Conservation (phyloP, 2,113 vertebrate species). For the Donacobius atricapilla region DNA sequence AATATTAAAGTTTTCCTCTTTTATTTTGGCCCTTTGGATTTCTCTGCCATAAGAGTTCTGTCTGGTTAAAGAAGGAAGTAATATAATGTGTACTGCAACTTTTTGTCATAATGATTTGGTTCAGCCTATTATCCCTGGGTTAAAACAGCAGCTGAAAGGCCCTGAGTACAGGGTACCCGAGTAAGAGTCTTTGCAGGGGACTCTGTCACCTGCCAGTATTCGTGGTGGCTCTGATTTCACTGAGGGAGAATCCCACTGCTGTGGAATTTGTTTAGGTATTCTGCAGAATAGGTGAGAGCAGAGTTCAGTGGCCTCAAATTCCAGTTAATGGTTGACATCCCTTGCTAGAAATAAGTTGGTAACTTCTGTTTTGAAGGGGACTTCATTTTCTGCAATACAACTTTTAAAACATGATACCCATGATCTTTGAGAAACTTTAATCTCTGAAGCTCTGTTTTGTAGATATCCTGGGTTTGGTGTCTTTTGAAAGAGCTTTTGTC, state of each 20-base stretch:
- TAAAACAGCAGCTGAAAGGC: neutral
- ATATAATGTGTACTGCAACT: neutral
- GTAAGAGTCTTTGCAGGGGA: neutral
- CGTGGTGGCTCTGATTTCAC: neutral
- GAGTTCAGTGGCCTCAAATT: neutral
- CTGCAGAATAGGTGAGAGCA: neutral
- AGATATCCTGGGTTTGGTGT: neutral
- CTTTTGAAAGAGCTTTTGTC: neutral
- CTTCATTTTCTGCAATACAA: neutral
- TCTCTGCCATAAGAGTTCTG: neutral
- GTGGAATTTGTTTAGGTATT: neutral
- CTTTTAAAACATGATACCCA: neutral
- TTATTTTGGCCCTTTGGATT: neutral
- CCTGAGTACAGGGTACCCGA: neutral
- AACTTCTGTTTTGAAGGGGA: neutral
- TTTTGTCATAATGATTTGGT: neutral
- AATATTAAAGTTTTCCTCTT: neutral
- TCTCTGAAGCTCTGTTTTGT: neutral
- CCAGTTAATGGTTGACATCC: neutral
- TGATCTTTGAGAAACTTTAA: neutral
- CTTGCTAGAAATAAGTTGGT: neutral
- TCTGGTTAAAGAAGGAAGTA: neutral
- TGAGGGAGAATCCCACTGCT: neutral
- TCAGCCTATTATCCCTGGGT: neutral
- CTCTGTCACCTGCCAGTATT: neutral